These are phyloP conservation scores for Notospermus geniculatus DNA, from an alignment of 1,140 invertebrate genomes.

Conservation along the genomic window DNA sequence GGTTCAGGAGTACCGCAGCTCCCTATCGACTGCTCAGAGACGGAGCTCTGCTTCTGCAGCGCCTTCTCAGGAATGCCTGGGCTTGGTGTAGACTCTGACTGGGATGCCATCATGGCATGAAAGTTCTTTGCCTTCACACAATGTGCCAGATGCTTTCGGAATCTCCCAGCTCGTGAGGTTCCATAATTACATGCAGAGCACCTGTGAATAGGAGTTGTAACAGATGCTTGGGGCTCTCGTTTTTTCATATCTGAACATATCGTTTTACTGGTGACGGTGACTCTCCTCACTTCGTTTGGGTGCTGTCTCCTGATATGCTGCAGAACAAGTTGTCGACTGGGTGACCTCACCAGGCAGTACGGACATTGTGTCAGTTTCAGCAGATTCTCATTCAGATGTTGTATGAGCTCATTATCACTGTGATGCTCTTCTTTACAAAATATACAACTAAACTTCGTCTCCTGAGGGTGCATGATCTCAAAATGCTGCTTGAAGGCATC, in stretches of 20 bases:
- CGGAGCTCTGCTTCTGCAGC: not conserved
- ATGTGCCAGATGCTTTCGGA: not conserved
- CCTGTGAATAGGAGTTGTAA: not conserved
- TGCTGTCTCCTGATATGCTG: constrained; percentile 1
- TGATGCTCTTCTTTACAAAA: not conserved
- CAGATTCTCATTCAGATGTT: not conserved
- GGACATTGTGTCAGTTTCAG: constrained; percentile 2
- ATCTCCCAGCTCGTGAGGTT: not conserved
- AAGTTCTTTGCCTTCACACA: constrained; percentile 6
- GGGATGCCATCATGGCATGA: not conserved
- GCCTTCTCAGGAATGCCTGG: not conserved
- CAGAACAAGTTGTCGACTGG: not conserved
- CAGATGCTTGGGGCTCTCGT: not conserved
- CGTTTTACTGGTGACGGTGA: not conserved
- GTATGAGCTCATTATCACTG: not conserved
- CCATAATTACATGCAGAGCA: not conserved
- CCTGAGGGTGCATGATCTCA: not conserved
- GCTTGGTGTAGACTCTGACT: not conserved
- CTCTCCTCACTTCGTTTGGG: not conserved
- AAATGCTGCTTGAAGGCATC: not conserved
- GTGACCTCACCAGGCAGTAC: constrained; percentile 2
- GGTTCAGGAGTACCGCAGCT: not conserved
- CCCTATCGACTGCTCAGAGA: not conserved
- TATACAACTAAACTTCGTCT: not conserved
- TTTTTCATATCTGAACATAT: not conserved